These are phyloP conservation scores for Hemicordylus capensis DNA, from an alignment of 2,113 vertebrate species.

Conservation along the genomic window DNA sequence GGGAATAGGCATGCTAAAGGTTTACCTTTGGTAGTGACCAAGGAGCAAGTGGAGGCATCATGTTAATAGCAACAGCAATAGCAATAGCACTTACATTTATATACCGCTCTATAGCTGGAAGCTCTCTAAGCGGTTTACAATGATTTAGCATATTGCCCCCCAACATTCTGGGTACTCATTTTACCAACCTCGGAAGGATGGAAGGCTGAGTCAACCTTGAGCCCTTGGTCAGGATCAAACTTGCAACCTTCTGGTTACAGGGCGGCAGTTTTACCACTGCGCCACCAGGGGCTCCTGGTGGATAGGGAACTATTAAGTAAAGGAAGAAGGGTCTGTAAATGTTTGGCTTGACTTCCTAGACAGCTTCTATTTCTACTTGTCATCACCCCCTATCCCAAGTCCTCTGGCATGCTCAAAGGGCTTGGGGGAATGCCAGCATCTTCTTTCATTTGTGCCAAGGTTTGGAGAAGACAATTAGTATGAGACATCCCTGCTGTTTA, in stretches of 20 bases:
- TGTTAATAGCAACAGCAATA: too few species aligned
- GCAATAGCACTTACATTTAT: too few species aligned
- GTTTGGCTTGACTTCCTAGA: background rate
- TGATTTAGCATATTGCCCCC: too few species aligned
- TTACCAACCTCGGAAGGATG: too few species aligned
- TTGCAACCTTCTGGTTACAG: too few species aligned
- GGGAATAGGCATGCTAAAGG: background rate
- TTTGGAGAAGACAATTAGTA: background rate
- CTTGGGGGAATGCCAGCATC: background rate
- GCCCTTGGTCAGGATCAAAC: too few species aligned
- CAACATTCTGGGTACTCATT: too few species aligned
- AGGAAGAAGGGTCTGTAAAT: background rate
- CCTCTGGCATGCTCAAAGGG: background rate
- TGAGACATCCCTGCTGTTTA: background rate
- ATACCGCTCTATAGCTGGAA: too few species aligned
- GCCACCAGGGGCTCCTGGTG: too few species aligned
- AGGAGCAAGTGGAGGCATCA: background rate
- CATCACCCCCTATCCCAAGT: background rate
- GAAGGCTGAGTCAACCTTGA: too few species aligned
- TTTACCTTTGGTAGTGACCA: background rate
- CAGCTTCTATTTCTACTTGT: background rate
- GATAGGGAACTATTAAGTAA: background rate
- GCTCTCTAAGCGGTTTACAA: too few species aligned
- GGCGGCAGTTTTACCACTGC: too few species aligned
- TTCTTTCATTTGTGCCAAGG: background rate